These are phyloP conservation scores for Connochaetes taurinus DNA, from an alignment of 2,113 vertebrate genomes.

Conservation along the genomic window DNA sequence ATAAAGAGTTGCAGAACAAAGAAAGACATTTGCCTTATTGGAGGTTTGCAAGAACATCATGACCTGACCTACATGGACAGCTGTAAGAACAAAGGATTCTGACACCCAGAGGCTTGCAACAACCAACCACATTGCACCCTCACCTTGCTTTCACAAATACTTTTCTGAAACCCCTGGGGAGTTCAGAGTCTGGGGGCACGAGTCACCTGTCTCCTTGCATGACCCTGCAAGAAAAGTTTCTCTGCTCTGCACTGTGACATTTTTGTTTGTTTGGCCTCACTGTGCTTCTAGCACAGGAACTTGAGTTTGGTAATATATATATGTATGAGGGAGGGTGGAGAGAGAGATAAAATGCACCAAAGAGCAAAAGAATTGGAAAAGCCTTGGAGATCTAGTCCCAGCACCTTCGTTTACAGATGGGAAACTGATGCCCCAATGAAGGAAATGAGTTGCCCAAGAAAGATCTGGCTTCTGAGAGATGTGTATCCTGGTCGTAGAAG, in stretches of 20 bases:
- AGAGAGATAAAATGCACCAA: background rate
- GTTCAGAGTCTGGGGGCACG: background rate
- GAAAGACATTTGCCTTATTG: background rate
- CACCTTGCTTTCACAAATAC: background rate
- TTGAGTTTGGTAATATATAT: background rate
- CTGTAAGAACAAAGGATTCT: background rate
- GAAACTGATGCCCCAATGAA: background rate
- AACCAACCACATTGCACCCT: background rate
- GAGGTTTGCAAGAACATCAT: background rate
- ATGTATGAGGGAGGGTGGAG: too few species aligned
- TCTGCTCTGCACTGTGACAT: background rate
- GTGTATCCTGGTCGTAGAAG: background rate
- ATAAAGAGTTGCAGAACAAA: background rate
- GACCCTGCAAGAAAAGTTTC: background rate
- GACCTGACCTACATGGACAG: background rate
- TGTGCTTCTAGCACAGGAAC: background rate
- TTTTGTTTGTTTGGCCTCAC: background rate
- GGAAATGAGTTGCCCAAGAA: background rate
- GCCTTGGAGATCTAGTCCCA: background rate
- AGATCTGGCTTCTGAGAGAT: background rate
- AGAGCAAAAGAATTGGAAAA: background rate
- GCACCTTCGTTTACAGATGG: background rate
- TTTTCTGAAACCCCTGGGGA: background rate
- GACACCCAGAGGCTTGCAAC: background rate
- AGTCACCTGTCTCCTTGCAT: background rate